Evolutionary conservation across 2,113 vertebrate species (phyloP), one percentile per base, ranked within the genome.

Genomic region (Microcebus jonahi): DNA sequence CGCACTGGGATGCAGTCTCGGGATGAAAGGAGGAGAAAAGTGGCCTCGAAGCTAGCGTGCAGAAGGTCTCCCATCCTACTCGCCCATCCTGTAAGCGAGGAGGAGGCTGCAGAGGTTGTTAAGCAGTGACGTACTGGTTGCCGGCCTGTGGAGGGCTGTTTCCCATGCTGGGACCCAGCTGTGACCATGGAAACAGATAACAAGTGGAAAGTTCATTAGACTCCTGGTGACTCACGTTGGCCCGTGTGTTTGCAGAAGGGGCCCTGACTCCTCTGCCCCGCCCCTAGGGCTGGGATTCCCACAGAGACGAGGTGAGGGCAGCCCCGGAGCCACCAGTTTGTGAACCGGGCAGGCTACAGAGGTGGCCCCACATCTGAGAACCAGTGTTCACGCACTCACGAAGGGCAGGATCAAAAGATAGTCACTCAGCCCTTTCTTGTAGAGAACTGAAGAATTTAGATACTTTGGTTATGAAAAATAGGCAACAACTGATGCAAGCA

Each of bases 151-250:
- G n/a, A 91, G 53, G 23, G 27, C 63, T 70, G 36, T 88, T 82
- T 88, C 67, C 82, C 45, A 42, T 55, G 48, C 93, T 57, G 77
- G 97, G 76, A 81, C 59, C 31, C n/a, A 79, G 67, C 59, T 15
- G 77, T 85, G 88, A 90, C 95, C 91, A 83, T 80, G 91, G 79
- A 81, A 89, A 97, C 93, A 39, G 61, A 53, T 90, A 95, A 86
- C 67, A 85, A 77, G 90, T 73, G 88, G 67, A 76, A 95, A 86
- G 91, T 50, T 96, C 88, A 80, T 83, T 53, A 92, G 71, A 59
- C 65, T 57, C 6, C 1, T 5, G 42, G 76, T 94, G 95, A 97
- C 45, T 71, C 95, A 87, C 18, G 65, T 23, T 82, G 55, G 84
- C 85, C 85, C 50, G 31, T 87, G n/a, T 57, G 7, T 91, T 73